Evolutionary conservation across 2,888 invertebrate genomes (phyloP).

Genomic region (Ypsolopha scabrella): DNA sequence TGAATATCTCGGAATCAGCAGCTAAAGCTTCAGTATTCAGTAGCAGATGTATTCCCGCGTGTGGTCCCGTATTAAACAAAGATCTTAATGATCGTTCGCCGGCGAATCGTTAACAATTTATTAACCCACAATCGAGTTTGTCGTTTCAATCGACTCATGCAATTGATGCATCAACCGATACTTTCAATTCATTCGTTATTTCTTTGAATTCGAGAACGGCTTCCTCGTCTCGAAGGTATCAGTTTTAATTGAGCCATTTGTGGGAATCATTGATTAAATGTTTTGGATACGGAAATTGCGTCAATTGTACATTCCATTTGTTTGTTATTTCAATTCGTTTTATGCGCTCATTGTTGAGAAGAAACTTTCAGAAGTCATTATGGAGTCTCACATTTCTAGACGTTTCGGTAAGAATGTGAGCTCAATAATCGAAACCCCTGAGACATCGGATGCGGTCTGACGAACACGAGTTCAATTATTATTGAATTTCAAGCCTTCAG

Average conservation of each 20-base stretch:
- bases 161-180: conserved; percentile 38
- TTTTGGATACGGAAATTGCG: too few relatives aligned
- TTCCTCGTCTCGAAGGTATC: conserved; percentile 14
- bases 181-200: conserved; percentile 15
- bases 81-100: conserved; percentile 51
- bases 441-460: conserved; percentile 55
- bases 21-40: conserved; percentile 31
- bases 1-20: background rate
- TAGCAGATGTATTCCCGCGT: conserved; percentile 44
- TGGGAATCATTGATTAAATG: too few relatives aligned
- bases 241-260: background rate
- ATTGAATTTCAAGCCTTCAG: conserved; percentile 55
- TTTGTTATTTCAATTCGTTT: background rate
- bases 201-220: conserved; percentile 30
- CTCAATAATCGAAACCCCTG: conserved; percentile 53
- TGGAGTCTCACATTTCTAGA: conserved; percentile 7
- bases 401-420: conserved; percentile 22
- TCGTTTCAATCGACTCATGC: conserved; percentile 50
- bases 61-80: conserved; percentile 62
- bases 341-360: too few relatives aligned
- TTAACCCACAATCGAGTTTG: conserved; percentile 52
- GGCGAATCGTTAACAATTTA: conserved; percentile 55
- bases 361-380: background rate
- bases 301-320: too few relatives aligned
- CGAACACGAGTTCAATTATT: conserved; percentile 55